Conservation (phyloP, 2,797 vertebrate species). For the Dallia pectoralis region DNA sequence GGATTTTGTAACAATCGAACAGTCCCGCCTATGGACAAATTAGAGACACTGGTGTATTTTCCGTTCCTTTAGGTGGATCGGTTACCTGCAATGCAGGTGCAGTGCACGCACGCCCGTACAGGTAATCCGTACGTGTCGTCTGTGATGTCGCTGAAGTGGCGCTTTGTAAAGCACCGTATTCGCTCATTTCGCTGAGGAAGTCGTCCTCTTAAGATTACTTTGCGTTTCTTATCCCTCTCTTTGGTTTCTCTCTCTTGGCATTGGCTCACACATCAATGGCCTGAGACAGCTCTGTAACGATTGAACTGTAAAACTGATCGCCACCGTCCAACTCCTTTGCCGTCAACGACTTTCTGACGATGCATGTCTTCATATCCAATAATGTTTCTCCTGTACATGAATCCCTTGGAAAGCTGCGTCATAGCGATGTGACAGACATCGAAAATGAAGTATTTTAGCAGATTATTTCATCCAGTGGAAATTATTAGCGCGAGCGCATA, state of each 20-base stretch:
- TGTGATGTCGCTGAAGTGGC: neutral
- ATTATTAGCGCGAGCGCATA: no score
- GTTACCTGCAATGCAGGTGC: no score
- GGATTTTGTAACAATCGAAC: neutral
- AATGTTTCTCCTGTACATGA: conserved; percentile 4
- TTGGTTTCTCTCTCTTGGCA: neutral
- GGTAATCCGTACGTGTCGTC: no score
- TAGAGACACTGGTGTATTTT: no score
- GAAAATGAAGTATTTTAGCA: no score
- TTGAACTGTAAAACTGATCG: conserved; percentile 18
- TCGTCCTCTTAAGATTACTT: conserved; percentile 13
- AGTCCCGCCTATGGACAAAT: neutral
- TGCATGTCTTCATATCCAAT: neutral
- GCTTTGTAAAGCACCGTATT: neutral
- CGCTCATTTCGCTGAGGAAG: conserved; percentile 5
- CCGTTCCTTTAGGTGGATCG: no score
- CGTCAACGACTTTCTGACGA: conserved; percentile 14
- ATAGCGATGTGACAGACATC: neutral
- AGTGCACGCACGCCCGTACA: no score
- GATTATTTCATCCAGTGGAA: no score
- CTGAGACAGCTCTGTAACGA: conserved; percentile 22
- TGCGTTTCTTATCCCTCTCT: neutral
- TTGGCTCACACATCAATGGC: conserved; percentile 13
- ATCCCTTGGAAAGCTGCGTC: conserved; percentile 16
- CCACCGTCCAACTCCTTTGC: conserved; percentile 12